These are phyloP conservation scores for Hypsopygia costalis DNA, from an alignment of 2,888 invertebrate genomes.

Conservation along the genomic window DNA sequence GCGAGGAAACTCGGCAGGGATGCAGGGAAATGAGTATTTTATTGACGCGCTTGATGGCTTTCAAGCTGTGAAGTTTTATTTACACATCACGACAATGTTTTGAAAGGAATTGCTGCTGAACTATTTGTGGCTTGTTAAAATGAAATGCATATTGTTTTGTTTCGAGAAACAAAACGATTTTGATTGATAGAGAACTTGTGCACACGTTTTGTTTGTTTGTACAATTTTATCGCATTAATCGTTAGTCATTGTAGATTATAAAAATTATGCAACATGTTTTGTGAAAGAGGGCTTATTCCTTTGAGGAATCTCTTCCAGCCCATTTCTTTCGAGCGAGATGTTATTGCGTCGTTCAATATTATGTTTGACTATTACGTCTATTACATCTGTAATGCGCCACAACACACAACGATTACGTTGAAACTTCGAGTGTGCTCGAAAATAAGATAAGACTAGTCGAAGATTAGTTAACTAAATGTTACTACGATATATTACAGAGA, in stretches of 20 bases:
- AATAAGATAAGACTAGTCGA: constrained; percentile 1
- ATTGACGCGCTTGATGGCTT: constrained; percentile 3
- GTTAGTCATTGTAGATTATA: no score
- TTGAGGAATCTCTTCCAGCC: background rate
- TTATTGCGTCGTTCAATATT: no score
- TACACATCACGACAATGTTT: background rate
- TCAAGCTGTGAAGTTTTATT: background rate
- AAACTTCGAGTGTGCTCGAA: background rate
- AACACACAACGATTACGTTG: background rate
- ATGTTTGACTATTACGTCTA: background rate
- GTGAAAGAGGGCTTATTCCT: no score
- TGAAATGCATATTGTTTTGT: no score
- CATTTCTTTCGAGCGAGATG: no score
- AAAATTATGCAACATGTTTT: no score
- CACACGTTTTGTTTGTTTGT: no score
- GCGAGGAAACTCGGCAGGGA: constrained; percentile 5
- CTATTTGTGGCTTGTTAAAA: no score
- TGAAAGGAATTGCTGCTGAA: background rate
- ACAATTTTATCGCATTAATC: background rate
- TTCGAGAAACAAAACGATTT: no score
- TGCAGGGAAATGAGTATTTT: constrained; percentile 10
- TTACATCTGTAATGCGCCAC: background rate
- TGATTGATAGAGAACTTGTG: no score
- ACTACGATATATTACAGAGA: background rate
- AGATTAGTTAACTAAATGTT: constrained; percentile 5